A percentile compares a stretch with the other conserved stretches of the same genome.
Evolutionary conservation across 2,888 invertebrate species (phyloP).

Genomic region (Philaethria dido): DNA sequence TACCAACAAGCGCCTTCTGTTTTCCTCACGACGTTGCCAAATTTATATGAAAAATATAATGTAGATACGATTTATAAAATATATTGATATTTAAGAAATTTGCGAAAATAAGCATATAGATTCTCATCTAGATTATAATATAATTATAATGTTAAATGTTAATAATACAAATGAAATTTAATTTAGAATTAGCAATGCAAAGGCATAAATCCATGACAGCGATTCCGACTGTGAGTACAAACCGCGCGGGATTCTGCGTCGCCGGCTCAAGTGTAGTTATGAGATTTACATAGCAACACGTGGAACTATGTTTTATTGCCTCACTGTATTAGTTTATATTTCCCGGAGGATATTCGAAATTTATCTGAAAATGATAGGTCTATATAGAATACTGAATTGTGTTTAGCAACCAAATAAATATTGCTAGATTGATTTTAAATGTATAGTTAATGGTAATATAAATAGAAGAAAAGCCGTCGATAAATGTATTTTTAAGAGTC

Average conservation of each 20-base stretch:
- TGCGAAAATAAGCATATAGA: too few relatives aligned
- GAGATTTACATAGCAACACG: slow-evolving; percentile 73
- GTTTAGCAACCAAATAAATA: not conserved
- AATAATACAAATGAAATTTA: slow-evolving; percentile 22
- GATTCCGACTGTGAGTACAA: slow-evolving; percentile 54
- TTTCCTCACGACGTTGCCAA: too few relatives aligned
- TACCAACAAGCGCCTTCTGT: too few relatives aligned
- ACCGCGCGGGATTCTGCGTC: slow-evolving; percentile 50
- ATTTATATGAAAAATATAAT: too few relatives aligned
- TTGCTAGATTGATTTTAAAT: not conserved
- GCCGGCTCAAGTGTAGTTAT: slow-evolving; percentile 65
- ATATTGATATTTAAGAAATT: too few relatives aligned
- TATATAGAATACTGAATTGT: slow-evolving; percentile 7
- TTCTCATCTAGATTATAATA: too few relatives aligned
- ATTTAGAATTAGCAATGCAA: slow-evolving; percentile 31
- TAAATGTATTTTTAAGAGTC: too few relatives aligned
- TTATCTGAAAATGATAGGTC: slow-evolving; percentile 62
- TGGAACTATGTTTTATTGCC: slow-evolving; percentile 73
- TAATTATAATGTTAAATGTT: not conserved
- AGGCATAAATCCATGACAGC: slow-evolving; percentile 39
- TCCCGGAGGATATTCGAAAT: slow-evolving; percentile 67
- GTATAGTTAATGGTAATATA: not conserved
- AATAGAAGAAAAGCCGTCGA: not conserved
- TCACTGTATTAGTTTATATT: slow-evolving; percentile 70
- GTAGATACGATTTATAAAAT: too few relatives aligned